These are phyloP conservation scores for Ophioderma brevispina DNA, from an alignment of 35 echinoderm and acorn worm species.

Conservation along the genomic window DNA sequence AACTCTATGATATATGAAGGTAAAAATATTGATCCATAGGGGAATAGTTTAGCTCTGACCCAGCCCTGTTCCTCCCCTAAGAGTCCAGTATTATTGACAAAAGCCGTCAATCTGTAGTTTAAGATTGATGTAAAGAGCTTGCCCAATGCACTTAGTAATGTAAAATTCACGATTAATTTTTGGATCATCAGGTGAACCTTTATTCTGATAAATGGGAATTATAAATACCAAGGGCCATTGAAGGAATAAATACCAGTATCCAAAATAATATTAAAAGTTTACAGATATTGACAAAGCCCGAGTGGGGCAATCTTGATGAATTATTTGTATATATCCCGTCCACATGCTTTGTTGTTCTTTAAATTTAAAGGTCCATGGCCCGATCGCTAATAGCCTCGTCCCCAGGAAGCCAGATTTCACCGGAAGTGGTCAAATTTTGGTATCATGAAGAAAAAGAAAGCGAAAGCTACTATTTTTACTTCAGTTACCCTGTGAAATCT, in stretches of 20 bases:
- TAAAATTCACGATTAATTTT: background rate
- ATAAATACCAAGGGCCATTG: background rate
- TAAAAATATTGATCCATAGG: constrained; percentile 25
- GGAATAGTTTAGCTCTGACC: constrained; percentile 39
- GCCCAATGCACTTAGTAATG: background rate
- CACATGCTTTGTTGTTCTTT: background rate
- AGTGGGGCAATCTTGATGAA: background rate
- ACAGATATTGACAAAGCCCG: background rate
- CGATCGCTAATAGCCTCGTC: no score
- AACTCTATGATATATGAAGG: constrained; percentile 46
- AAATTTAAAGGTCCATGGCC: no score
- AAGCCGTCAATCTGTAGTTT: constrained; percentile 18
- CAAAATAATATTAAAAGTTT: background rate
- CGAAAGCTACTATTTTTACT: no score
- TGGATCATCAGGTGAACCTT: no score
- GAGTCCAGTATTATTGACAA: constrained; percentile 5
- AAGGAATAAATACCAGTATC: background rate
- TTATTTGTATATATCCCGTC: background rate
- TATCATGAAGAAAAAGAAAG: no score
- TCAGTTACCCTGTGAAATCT: no score
- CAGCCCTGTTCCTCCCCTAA: constrained; percentile 46
- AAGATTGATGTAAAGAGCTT: constrained; percentile 40
- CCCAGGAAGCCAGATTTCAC: no score
- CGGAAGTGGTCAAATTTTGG: no score
- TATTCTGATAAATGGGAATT: constrained; percentile 12